These are phyloP conservation scores for Pachyseris speciosa DNA, from an alignment of 64 coral and sea anemone genomes.

Conservation along the genomic window DNA sequence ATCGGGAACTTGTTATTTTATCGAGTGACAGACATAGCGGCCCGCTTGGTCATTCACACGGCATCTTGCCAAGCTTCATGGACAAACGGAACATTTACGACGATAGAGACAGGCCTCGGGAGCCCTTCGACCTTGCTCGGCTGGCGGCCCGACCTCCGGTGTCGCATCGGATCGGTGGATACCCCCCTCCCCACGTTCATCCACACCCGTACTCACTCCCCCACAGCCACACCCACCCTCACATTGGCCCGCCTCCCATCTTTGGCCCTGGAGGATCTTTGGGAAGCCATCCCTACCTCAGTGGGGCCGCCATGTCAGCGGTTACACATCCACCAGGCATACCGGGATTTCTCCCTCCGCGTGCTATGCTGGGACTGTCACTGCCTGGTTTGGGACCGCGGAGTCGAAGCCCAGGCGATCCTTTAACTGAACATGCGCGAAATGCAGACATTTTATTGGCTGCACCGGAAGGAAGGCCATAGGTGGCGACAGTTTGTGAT, in stretches of 20 bases:
- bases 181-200: constrained; percentile 42
- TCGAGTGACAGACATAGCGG: constrained; percentile 70
- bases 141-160: constrained; percentile 51
- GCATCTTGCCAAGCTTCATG: constrained; percentile 46
- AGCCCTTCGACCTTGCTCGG: constrained; percentile 77
- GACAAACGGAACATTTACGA: constrained; percentile 74
- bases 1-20: constrained; percentile 80
- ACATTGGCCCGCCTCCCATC: constrained; percentile 59
- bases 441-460: constrained; percentile 45
- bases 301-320: constrained; percentile 80
- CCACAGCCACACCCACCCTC: constrained; percentile 26
- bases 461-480: constrained; percentile 19
- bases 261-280: constrained; percentile 34
- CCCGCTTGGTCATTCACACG: constrained; percentile 38
- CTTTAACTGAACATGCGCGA: constrained; percentile 1
- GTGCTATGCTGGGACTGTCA: constrained; percentile 70
- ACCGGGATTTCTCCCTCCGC: constrained; percentile 64
- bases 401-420: constrained; percentile 72
- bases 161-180: constrained; percentile 41
- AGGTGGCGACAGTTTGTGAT: background rate
- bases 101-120: constrained; percentile 76
- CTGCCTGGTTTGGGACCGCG: constrained; percentile 66
- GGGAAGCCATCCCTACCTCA: constrained; percentile 24
- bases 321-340: constrained; percentile 80
- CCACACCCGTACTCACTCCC: constrained; percentile 52